Evolutionary conservation across 1,140 invertebrate genomes (phyloP), one percentile per base, ranked within the genome.

Genomic region (Mylabris phalerata): DNA sequence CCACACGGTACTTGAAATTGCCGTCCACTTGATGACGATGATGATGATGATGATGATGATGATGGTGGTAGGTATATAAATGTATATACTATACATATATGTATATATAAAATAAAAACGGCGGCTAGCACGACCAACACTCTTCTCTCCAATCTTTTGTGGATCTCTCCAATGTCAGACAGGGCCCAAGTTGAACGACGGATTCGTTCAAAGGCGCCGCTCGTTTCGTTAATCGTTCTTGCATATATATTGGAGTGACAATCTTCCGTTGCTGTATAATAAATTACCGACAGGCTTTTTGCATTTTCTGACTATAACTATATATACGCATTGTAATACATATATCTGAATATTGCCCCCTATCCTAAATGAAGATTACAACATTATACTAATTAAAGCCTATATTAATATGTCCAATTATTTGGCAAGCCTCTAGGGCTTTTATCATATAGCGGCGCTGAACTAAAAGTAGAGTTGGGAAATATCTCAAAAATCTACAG

Each of bases 231-330:
- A 55, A 55, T 55, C 52, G 52, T 46, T 55, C 52, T 47, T 48
- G 52, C 52, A 55, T 55, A 55, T 55, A 55, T 55, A 55, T 55
- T 44, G 44, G 38, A 55, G 44, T 55, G 52, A 55, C 52, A 55
- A 55, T 55, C 52, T 51, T 55, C 40, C 43, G 52, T 55, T 54
- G 44, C 51, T 54, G 51, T 44, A 54, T 54, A 54, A 54, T 41
- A 54, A 19, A 42, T 42, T 42, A 54, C 7, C 13, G 40, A 46
- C 50, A 41, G 45, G 26, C 24, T 52, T 52, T 52, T 52, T 52
- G 50, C 50, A 52, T 45, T 54, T 45, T 32, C 32, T 5, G 32
- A 32, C 32, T 32, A 32, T 32, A 32, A 19, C 19, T 19, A 19
- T 19, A 19, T 19, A 19, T 19, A 19, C 19, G 19, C 19, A 19